Evolutionary conservation across 2,888 invertebrate species (phyloP), one percentile per base, ranked within the genome.

Genomic region (Nesidiocoris tenuis): DNA sequence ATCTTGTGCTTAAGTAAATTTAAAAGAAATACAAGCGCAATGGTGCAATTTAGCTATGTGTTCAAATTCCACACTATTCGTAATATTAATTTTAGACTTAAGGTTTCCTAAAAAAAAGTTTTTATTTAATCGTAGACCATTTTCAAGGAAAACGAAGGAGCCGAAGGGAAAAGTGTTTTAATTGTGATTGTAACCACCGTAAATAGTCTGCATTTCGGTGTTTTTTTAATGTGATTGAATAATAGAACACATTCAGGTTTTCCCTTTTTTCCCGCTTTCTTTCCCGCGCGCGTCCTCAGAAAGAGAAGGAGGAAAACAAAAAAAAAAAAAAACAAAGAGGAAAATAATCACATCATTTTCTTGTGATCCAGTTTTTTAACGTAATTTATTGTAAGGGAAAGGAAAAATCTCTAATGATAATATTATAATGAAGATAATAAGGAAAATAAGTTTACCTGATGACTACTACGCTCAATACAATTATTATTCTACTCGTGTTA

Each of bases 41-140:
- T 72, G 72, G 72, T 72, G 72, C 72, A 72, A 72, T 72, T 72
- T 72, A 72, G 72, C 72, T 72, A 72, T 72, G 72, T 72, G 72
- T 72, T 72, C 72, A 72, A 70, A 72, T 72, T 72, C 72, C 72
- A 72, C 72, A 72, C 63, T 72, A 72, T 72, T 65, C 12, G 21
- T 72, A 72, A 72, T 39, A 72, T 72, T 72, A 61, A 72, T 72
- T 72, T 72, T 72, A 72, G 72, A 72, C 17, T 72, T 72, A 72
- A 72, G 72, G 54, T 61, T 72, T 72, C 72, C 72, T 72, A 72
- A 61, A 59, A 59, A 3, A 59, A n/a, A 70, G 19, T 59, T 72
- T 65, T 25, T 21, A 72, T 72, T 72, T 72, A 18, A 63, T 9
- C 9, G 16, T 21, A 19, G 59, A 70, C 70, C 59, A 59, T 59